Evolutionary conservation across 1,140 invertebrate species (phyloP).

Genomic region (Aethina tumida): DNA sequence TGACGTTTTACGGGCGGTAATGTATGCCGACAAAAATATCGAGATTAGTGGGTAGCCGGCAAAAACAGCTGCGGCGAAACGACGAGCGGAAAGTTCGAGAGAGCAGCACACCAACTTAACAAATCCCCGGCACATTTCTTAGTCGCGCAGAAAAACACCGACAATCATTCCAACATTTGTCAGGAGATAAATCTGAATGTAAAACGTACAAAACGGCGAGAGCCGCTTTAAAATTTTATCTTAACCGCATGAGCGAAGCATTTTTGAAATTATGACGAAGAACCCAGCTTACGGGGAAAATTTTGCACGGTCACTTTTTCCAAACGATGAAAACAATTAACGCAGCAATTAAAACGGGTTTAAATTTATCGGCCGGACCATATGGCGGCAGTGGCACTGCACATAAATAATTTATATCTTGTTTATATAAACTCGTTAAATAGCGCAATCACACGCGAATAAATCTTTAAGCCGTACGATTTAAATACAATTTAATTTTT

Average conservation of each 20-base stretch:
- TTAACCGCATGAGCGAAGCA: neutral
- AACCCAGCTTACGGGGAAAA: too few species aligned
- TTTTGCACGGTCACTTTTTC: too few species aligned
- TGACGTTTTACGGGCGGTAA: neutral
- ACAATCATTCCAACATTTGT: conserved; percentile 9
- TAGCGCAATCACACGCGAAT: too few species aligned
- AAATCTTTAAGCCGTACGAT: too few species aligned
- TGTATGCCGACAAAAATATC: conserved; percentile 1
- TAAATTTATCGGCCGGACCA: too few species aligned
- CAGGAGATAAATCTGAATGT: conserved; percentile 3
- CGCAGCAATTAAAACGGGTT: too few species aligned
- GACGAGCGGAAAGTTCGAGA: neutral
- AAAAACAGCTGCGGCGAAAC: conserved; percentile 2
- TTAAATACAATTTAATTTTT: too few species aligned
- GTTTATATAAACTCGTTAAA: too few species aligned
- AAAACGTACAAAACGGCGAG: conserved; percentile 2
- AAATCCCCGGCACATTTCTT: conserved; percentile 3
- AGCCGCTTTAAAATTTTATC: neutral
- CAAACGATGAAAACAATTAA: too few species aligned
- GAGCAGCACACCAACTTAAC: conserved; percentile 6
- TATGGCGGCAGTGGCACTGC: too few species aligned
- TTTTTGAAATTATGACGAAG: too few species aligned
- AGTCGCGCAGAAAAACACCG: neutral
- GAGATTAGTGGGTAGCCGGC: conserved; percentile 2
- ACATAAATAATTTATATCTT: too few species aligned